Percentiles rank a stretch among this genome's conserved stretches.
Evolutionary conservation across 2,113 vertebrate species (phyloP).

Genomic region (Geococcyx californianus): DNA sequence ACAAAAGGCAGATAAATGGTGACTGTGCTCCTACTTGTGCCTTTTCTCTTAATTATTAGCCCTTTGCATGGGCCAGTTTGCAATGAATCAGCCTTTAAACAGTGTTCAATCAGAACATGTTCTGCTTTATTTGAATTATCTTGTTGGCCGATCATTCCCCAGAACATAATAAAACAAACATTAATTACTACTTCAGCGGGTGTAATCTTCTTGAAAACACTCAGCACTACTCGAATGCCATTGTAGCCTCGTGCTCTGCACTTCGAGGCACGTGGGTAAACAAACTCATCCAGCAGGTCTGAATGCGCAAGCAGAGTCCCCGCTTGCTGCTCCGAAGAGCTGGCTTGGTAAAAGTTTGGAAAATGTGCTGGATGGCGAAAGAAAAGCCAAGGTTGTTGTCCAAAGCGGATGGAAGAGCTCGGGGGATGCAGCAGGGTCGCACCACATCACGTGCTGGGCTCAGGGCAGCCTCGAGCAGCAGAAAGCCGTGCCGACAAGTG

Average conservation of each 20-base stretch:
- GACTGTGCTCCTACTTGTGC: not conserved
- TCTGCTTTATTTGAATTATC: slow-evolving; percentile 64
- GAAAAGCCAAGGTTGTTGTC: not conserved
- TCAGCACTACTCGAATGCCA: not conserved
- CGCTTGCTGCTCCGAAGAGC: accelerated
- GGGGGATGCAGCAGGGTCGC: not conserved
- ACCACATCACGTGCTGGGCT: accelerated
- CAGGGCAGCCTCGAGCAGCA: too few relatives aligned
- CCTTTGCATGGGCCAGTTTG: not conserved
- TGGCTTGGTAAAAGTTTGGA: accelerated
- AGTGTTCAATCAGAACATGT: slow-evolving; percentile 18
- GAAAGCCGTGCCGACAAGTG: accelerated
- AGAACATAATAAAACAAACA: slow-evolving; percentile 73
- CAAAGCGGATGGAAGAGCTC: not conserved
- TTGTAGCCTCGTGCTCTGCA: not conserved
- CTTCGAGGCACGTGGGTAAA: not conserved
- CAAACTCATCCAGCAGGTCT: not conserved
- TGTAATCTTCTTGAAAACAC: slow-evolving; percentile 40
- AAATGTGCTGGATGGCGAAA: accelerated
- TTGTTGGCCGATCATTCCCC: slow-evolving; percentile 64
- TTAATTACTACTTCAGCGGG: slow-evolving; percentile 67
- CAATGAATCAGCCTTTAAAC: slow-evolving; percentile 16
- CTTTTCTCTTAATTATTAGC: slow-evolving; percentile 13
- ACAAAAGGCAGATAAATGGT: not conserved
- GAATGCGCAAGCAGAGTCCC: accelerated